phyloP scores from a whole-genome alignment of 2,797 vertebrate species.

The Coregonus sp. region DNA sequence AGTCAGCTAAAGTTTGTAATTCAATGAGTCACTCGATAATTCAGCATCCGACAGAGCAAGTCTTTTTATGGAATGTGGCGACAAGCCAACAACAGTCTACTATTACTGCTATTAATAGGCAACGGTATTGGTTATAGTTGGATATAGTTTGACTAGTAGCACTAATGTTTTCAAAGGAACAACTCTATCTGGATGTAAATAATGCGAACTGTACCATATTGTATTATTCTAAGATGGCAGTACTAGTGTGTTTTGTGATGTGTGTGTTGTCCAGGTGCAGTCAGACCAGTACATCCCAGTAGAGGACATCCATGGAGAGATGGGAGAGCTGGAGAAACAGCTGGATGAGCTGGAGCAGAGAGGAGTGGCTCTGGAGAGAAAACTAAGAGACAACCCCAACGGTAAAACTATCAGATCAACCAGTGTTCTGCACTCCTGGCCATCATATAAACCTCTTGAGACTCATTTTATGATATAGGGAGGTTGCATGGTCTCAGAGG shows the following conservation, averaged over 20 bases:
- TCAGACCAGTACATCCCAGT: constrained; percentile 94
- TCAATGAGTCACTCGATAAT: background rate
- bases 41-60: background rate
- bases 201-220: background rate
- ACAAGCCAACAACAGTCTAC: background rate
- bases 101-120: background rate
- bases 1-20: background rate
- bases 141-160: too few relatives aligned
- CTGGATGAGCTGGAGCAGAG: constrained; percentile 91
- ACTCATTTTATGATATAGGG: too few relatives aligned
- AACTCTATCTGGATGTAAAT: too few relatives aligned
- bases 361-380: constrained; percentile 92
- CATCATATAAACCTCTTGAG: background rate
- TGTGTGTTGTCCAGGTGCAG: constrained; percentile 82
- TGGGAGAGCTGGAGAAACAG: constrained; percentile 88
- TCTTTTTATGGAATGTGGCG: background rate
- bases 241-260: background rate
- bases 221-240: too few relatives aligned
- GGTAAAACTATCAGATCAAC: constrained; percentile 68
- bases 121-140: too few relatives aligned
- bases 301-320: constrained; percentile 94
- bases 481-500: too few relatives aligned
- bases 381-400: constrained; percentile 83
- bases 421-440: background rate
- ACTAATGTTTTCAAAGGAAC: too few relatives aligned